Evolutionary conservation across 1,140 invertebrate genomes (phyloP), one percentile per base, ranked within the genome.

Genomic region (Cardiocondyla obscurior): DNA sequence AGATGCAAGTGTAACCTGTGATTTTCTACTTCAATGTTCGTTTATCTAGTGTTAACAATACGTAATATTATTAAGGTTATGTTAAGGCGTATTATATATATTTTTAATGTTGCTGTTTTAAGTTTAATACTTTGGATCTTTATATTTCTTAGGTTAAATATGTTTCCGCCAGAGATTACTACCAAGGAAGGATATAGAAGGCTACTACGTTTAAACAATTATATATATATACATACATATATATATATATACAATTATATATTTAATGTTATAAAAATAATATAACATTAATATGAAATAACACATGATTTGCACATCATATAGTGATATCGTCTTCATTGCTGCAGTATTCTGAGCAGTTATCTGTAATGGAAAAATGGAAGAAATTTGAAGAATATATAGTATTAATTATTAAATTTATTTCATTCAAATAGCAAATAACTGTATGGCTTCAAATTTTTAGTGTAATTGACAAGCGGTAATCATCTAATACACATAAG

Each of bases 21-120:
- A 82, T 67, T 87, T 85, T 73, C 69, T 25, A 85, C 67, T 88
- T 87, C 83, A 87, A 65, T 85, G 60, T 69, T 87, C 84, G 60
- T 87, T 86, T 87, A 51, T 87, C 44, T 30, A 69, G 42, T 74
- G 69, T 84, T 87, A 87, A 84, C 62, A 33, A 81, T 74, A 67
- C 58, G 74, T 87, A 86, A 55, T 87, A 76, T 65, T 25, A 57
- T 86, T 86, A 77, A 39, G 77, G 42, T 87, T 87, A 46, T 69
- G 51, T 87, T 87, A n/a, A 85, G 73, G 55, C 65, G 65, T 60
- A 55, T 84, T 72, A 74, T 77, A 67, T 83, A 74, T 86, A 76
- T 76, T 62, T 76, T 87, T 87, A 25, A 83, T 81, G 28, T 72
- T 55, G 83, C 42, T 73, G 69, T 86, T 83, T 87, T 87, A 83